Evolutionary conservation across 2,888 invertebrate genomes (phyloP), one percentile per base, ranked within the genome.

Genomic region (Periphyllus acericola): DNA sequence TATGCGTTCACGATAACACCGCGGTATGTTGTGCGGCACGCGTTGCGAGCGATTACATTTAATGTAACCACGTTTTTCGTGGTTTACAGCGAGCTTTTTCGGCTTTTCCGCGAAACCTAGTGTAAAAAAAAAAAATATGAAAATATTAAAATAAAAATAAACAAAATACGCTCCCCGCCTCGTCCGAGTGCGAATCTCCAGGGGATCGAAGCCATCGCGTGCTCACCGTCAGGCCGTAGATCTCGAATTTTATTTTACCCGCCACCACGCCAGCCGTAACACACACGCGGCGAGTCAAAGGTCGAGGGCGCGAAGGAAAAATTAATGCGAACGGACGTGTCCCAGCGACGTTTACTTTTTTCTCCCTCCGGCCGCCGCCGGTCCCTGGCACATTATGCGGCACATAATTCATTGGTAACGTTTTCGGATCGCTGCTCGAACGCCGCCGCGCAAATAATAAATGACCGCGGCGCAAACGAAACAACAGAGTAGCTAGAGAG

Each of bases 341-440:
- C 25, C 25, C 14, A 21, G 68, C 46, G 68, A 82, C 81, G 68
- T 46, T 46, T 1, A 1, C 9, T 46, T 9, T 46, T 1, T 46
- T 9, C 36, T 66, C 46, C 21, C n/a, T n/a, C n/a, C n/a, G n/a
- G n/a, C n/a, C n/a, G n/a, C n/a, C n/a, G 66, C 8, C 29, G 36
- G 29, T 79, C 36, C 34, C 40, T 80, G 52, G 82, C 40, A 55
- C 17, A 55, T 82, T 82, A 71, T 46, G n/a, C 71, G 25, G 46
- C 68, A 71, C 83, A 83, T 83, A 74, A 83, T 83, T 83, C 72
- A 55, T 83, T 83, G 83, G 72, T 52, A 72, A 83, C 83, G 83
- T 55, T 71, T 32, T 74, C 36, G 74, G 32, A 71, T 71, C 74
- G 34, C 74, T 25, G 34, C 74, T 25, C 25, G 32, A 36, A 74